A percentile compares a stretch with the other conserved stretches of the same genome.
Conservation (phyloP, 2,888 invertebrate species). For the Philonicus albiceps region DNA sequence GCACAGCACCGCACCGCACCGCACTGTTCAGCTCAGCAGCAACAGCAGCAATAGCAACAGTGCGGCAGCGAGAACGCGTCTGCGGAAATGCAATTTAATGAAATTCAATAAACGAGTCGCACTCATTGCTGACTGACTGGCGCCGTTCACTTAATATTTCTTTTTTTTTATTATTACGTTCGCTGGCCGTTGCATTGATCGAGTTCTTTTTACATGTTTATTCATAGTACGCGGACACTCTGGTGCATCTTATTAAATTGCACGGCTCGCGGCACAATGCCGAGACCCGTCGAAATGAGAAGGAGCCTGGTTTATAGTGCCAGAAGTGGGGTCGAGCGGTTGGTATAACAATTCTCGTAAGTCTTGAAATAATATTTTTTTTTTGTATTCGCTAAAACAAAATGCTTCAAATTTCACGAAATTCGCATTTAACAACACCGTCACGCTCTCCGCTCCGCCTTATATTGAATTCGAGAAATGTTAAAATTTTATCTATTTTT, state of each 20-base stretch:
- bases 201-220: conserved; percentile 19
- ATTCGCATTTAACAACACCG: conserved; percentile 5
- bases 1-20: neutral
- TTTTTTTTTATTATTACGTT: conserved; percentile 24
- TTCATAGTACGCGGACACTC: conserved; percentile 9
- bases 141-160: conserved; percentile 36
- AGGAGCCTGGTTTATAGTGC: neutral
- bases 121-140: conserved; percentile 42
- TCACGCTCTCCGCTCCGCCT: neutral
- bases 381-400: neutral
- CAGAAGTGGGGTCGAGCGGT: neutral
- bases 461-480: conserved; percentile 26
- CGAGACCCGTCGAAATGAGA: neutral
- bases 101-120: conserved; percentile 41
- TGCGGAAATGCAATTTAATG: conserved; percentile 41
- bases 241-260: conserved; percentile 35
- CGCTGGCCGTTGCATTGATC: conserved; percentile 19
- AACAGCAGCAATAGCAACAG: neutral
- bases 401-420: conserved; percentile 16
- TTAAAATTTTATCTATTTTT: conserved; percentile 22
- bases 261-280: neutral
- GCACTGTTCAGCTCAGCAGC: too few relatives aligned
- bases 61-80: conserved; percentile 23
- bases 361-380: neutral
- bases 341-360: neutral